Evolutionary conservation across 1,140 invertebrate species (phyloP).

Genomic region (Rhopalosiphum maidis): DNA sequence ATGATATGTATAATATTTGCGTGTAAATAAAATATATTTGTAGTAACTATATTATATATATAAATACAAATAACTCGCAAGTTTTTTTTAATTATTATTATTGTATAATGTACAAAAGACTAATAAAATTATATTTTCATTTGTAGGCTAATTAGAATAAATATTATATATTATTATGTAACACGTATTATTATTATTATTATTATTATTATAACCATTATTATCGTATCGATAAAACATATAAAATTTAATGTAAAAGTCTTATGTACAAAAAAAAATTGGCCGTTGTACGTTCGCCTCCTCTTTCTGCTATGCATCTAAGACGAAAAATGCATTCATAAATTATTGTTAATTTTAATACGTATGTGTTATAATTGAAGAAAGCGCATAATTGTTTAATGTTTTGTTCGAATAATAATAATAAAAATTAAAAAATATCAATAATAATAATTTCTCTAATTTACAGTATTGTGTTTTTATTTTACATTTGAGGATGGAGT

Average conservation of each 20-base stretch:
- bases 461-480: neutral
- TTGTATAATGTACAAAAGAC: slow-evolving; percentile 43
- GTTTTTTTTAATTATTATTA: slow-evolving; percentile 47
- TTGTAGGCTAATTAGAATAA: slow-evolving; percentile 10
- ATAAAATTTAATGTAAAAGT: slow-evolving; percentile 4
- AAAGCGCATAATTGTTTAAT: neutral
- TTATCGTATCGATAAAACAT: neutral
- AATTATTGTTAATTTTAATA: neutral
- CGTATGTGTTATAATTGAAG: neutral
- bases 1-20: neutral
- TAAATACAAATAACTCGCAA: slow-evolving; percentile 23
- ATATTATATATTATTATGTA: slow-evolving; percentile 31
- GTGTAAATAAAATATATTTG: slow-evolving; percentile 1
- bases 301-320: neutral
- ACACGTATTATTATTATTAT: slow-evolving; percentile 33
- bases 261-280: slow-evolving; percentile 31
- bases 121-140: slow-evolving; percentile 46
- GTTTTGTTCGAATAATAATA: slow-evolving; percentile 27
- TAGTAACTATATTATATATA: neutral
- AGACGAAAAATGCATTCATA: neutral
- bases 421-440: neutral
- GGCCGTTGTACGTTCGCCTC: neutral
- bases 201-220: slow-evolving; percentile 28
- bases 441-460: slow-evolving; percentile 4
- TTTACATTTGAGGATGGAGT: neutral